phyloP scores from a whole-genome alignment of 35 echinoderm and acorn worm species.

The Lytechinus variegatus region DNA sequence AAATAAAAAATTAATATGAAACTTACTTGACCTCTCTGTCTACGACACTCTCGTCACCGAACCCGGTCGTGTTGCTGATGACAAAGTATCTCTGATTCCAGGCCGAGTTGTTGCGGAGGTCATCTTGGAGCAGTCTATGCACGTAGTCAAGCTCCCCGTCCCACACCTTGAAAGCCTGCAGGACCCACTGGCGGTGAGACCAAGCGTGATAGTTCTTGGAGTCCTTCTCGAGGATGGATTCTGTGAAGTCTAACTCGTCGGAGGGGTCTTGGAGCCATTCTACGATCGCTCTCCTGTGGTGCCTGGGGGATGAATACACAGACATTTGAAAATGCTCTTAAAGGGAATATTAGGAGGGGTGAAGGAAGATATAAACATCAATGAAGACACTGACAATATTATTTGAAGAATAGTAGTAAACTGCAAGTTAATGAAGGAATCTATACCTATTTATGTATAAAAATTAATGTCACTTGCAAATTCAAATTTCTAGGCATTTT shows the following conservation, averaged over 20 bases:
- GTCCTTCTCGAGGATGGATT: slow-evolving; percentile 70
- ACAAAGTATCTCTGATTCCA: slow-evolving; percentile 99
- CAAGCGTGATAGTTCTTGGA: slow-evolving; percentile 99
- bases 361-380: not conserved
- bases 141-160: slow-evolving; percentile 84
- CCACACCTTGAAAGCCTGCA: slow-evolving; percentile 86
- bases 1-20: not conserved
- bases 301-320: slow-evolving; percentile 56
- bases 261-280: slow-evolving; percentile 82
- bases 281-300: slow-evolving; percentile 85
- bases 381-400: no score
- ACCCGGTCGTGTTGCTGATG: slow-evolving; percentile 77
- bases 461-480: no score
- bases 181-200: slow-evolving; percentile 98
- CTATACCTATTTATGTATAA: no score
- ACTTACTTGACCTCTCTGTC: slow-evolving; percentile 88
- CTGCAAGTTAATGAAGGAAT: no score
- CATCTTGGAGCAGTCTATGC: slow-evolving; percentile 70
- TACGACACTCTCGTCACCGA: slow-evolving; percentile 61
- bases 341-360: not conserved
- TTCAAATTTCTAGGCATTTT: no score
- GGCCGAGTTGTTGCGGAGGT: slow-evolving; percentile 95
- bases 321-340: not conserved
- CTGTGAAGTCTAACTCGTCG: slow-evolving; percentile 80
- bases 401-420: no score